A percentile compares a stretch with the other conserved stretches of the same genome.
phyloP scores from a whole-genome alignment of 2,113 vertebrate genomes.

The Gallinago media region DNA sequence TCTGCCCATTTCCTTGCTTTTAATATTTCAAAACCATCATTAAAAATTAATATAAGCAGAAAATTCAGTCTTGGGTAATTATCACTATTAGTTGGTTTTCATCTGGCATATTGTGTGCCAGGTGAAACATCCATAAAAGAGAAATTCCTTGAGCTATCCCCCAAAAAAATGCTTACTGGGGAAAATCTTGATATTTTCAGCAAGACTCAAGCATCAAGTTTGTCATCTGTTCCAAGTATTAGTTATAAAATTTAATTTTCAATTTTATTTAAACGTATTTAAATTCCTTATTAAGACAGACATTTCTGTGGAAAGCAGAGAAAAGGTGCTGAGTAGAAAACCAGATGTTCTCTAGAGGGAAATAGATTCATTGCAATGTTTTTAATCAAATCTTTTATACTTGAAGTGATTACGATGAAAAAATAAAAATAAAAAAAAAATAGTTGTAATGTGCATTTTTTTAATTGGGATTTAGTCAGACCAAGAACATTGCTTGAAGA shows the following conservation, averaged over 20 bases:
- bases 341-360: neutral
- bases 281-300: neutral
- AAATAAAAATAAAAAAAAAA: neutral
- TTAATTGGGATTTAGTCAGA: neutral
- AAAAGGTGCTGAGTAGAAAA: neutral
- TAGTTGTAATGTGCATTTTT: neutral
- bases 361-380: neutral
- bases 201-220: neutral
- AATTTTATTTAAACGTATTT: neutral
- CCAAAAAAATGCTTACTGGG: neutral
- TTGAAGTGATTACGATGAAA: neutral
- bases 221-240: neutral
- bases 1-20: conserved; percentile 55
- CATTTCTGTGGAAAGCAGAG: neutral
- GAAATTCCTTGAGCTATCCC: neutral
- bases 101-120: neutral
- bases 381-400: neutral
- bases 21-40: conserved; percentile 62
- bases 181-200: neutral
- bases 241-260: neutral
- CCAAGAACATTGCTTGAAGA: neutral
- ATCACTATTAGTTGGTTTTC: conserved; percentile 47
- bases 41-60: conserved; percentile 52
- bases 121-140: conserved; percentile 5
- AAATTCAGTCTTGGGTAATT: conserved; percentile 47